Evolutionary conservation across 2,888 invertebrate species (phyloP).

Genomic region (Phoronis australis): DNA sequence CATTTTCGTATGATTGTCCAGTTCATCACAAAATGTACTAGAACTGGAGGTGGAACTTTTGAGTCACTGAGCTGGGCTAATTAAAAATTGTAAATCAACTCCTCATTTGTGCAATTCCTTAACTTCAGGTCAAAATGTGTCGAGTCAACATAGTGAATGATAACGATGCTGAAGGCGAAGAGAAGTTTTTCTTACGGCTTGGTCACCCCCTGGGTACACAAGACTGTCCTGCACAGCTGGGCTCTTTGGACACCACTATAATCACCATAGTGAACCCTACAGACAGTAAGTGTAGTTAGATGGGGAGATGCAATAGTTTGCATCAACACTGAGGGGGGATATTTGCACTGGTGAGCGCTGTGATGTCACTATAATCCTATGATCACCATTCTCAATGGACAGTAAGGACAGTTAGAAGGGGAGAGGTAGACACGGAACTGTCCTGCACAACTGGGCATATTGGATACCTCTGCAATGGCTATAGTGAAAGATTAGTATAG

Average conservation of each 20-base stretch:
- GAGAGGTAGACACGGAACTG: not conserved
- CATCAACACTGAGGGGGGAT: not conserved
- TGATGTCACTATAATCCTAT: not conserved
- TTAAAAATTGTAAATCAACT: too few relatives aligned
- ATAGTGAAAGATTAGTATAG: too few relatives aligned
- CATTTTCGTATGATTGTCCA: too few relatives aligned
- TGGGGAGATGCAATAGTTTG: not conserved
- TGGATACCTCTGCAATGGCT: too few relatives aligned
- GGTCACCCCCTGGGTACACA: constrained; percentile 28
- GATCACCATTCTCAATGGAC: not conserved
- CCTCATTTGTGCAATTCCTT: too few relatives aligned
- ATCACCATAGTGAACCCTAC: constrained; percentile 47
- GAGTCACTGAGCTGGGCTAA: too few relatives aligned
- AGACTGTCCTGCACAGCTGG: constrained; percentile 28
- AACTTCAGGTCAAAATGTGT: constrained; percentile 43
- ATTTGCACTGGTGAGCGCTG: not conserved
- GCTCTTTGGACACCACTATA: constrained; percentile 29
- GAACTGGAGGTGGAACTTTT: too few relatives aligned
- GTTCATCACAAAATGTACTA: too few relatives aligned
- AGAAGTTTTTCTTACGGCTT: constrained; percentile 43
- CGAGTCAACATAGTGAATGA: constrained; percentile 47
- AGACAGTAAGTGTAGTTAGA: constrained; percentile 37
- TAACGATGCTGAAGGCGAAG: constrained; percentile 42
- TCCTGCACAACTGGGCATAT: not conserved
- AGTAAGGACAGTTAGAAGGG: not conserved